These are phyloP conservation scores for Melinaea marsaeus DNA, from an alignment of 2,888 invertebrate species.

Conservation along the genomic window DNA sequence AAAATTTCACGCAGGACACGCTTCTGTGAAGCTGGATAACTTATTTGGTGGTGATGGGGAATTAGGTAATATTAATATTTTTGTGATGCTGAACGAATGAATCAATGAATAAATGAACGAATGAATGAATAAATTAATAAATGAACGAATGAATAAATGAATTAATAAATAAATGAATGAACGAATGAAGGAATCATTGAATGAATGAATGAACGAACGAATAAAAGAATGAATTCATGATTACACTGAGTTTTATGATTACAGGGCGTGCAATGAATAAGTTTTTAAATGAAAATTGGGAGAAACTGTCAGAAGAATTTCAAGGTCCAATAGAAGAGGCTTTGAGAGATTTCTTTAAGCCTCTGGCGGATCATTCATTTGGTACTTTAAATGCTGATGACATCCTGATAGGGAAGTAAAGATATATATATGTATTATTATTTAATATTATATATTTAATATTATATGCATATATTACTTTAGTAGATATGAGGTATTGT, in stretches of 20 bases:
- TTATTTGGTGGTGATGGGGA: constrained; percentile 85
- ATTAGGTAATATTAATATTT: constrained; percentile 64
- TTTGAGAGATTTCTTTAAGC: constrained; percentile 61
- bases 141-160: too few species aligned
- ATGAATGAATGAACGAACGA: too few species aligned
- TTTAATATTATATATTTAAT: neutral
- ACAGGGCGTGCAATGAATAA: constrained; percentile 84
- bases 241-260: constrained; percentile 26
- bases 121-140: too few species aligned
- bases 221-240: too few species aligned
- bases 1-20: constrained; percentile 81
- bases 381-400: constrained; percentile 63
- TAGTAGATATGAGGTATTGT: neutral
- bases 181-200: too few species aligned
- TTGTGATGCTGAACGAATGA: too few species aligned
- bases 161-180: too few species aligned
- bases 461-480: too few species aligned
- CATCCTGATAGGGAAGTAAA: constrained; percentile 41
- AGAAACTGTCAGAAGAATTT: constrained; percentile 82
- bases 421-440: neutral
- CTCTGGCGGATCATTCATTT: constrained; percentile 65
- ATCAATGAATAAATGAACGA: too few species aligned
- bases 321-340: constrained; percentile 83
- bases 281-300: constrained; percentile 89
- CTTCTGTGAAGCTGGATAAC: constrained; percentile 81